Percentiles rank a stretch among this genome's conserved stretches.
These are phyloP conservation scores for Mugil cephalus DNA, from an alignment of 2,113 vertebrate genomes.

Conservation along the genomic window DNA sequence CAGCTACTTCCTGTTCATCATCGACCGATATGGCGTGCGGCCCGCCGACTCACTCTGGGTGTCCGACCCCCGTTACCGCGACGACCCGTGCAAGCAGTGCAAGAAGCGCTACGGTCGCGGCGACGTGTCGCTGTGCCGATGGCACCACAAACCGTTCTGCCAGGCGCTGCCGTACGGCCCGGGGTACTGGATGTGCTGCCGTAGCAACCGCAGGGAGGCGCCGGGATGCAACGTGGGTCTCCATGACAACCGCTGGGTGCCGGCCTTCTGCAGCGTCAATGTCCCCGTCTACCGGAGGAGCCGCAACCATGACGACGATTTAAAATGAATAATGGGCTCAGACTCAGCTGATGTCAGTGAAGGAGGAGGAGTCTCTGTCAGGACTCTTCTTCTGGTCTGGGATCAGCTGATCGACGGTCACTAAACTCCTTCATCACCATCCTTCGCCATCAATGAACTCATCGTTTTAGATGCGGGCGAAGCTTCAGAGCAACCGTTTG, in stretches of 20 bases:
- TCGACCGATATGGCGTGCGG: constrained; percentile 91
- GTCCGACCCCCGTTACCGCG: constrained; percentile 92
- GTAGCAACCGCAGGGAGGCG: constrained; percentile 88
- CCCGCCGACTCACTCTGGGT: constrained; percentile 96
- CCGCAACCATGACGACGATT: constrained; percentile 84
- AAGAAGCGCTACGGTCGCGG: constrained; percentile 92
- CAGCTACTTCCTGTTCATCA: constrained; percentile 92
- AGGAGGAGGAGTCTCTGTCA: constrained; percentile 38
- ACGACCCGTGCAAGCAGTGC: constrained; percentile 98
- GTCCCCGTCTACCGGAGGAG: constrained; percentile 88
- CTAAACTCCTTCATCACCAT: neutral
- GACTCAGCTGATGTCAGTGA: neutral
- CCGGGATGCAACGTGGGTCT: constrained; percentile 94
- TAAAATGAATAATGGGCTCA: no score
- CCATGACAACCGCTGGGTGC: constrained; percentile 98
- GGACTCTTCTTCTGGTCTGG: constrained; percentile 31
- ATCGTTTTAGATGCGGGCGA: constrained; percentile 5
- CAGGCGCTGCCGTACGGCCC: constrained; percentile 95
- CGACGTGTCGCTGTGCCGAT: constrained; percentile 94
- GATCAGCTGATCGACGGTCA: neutral
- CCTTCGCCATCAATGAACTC: neutral
- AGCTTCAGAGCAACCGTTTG: constrained; percentile 19
- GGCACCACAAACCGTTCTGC: constrained; percentile 98
- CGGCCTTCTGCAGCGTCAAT: constrained; percentile 92
- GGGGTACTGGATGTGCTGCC: constrained; percentile 98